Evolutionary conservation across 1,140 invertebrate species (phyloP).

Genomic region (Thaumatotibia leucotreta): DNA sequence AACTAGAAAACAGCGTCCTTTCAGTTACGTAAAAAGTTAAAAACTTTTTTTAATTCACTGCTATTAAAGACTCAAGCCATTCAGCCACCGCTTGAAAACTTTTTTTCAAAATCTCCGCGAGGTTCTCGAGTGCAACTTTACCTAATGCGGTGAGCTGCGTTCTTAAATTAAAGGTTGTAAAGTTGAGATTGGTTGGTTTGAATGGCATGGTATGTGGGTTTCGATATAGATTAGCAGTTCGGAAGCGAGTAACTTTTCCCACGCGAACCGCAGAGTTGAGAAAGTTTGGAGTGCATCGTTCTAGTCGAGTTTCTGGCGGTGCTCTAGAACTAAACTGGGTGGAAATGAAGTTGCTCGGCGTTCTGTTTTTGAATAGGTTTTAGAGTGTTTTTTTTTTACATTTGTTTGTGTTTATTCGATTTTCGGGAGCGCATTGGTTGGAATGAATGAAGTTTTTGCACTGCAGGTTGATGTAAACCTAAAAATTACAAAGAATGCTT

Average conservation of each 20-base stretch:
- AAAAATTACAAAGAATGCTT: no score
- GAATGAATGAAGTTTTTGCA: no score
- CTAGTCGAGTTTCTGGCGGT: slow-evolving; percentile 27
- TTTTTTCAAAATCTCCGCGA: slow-evolving; percentile 15
- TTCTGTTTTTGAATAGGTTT: slow-evolving; percentile 25
- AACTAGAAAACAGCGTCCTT: neutral
- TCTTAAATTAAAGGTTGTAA: slow-evolving; percentile 13
- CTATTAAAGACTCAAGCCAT: slow-evolving; percentile 15
- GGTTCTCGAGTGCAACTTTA: neutral
- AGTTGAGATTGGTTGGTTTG: slow-evolving; percentile 29
- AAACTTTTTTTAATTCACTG: slow-evolving; percentile 17
- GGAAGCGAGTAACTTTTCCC: slow-evolving; percentile 26
- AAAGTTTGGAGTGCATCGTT: slow-evolving; percentile 40
- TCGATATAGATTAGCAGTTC: slow-evolving; percentile 37
- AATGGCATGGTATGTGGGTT: slow-evolving; percentile 22
- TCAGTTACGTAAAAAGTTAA: neutral
- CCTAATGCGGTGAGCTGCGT: neutral
- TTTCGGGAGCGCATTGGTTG: neutral
- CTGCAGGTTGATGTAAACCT: no score
- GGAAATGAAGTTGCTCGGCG: slow-evolving; percentile 30
- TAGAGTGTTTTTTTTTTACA: slow-evolving; percentile 14
- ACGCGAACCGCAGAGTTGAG: slow-evolving; percentile 24
- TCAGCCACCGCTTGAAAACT: slow-evolving; percentile 18
- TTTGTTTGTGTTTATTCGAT: neutral
- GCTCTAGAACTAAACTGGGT: slow-evolving; percentile 40